A percentile compares a stretch with the other conserved stretches of the same genome.
Evolutionary conservation across 2,113 vertebrate genomes (phyloP).

Genomic region (Corythornis vintsioides): DNA sequence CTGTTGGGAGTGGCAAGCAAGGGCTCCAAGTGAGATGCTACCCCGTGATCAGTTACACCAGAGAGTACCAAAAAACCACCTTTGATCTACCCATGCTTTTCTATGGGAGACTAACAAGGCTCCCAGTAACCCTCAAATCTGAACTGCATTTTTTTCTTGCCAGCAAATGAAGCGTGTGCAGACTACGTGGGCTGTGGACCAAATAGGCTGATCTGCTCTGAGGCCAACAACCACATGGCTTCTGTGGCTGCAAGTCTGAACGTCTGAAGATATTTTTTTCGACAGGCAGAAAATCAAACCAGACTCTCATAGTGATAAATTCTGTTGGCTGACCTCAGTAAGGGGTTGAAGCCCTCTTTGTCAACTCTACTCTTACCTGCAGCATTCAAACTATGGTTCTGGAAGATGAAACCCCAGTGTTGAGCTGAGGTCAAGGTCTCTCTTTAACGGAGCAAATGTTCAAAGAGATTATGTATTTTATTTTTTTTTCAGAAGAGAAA

Average conservation of each 20-base stretch:
- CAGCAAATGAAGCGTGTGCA: neutral
- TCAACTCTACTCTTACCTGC: neutral
- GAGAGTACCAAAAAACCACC: neutral
- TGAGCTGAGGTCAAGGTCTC: neutral
- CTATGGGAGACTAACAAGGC: neutral
- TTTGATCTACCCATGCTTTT: neutral
- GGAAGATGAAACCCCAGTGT: neutral
- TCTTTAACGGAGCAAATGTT: neutral
- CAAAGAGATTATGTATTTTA: neutral
- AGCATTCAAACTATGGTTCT: neutral
- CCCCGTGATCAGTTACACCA: neutral
- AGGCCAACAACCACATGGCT: neutral
- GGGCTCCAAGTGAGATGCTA: neutral
- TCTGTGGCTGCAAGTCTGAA: neutral
- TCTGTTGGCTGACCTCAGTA: neutral
- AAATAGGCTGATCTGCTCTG: neutral
- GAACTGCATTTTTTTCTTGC: neutral
- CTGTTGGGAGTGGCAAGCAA: neutral
- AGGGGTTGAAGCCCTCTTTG: neutral
- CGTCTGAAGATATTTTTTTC: neutral
- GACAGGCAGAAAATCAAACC: neutral
- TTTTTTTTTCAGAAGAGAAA: neutral
- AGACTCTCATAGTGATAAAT: neutral
- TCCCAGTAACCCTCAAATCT: neutral
- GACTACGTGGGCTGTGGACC: rapidly evolving